Conservation (phyloP, 1,140 invertebrate genomes). For the Dreissena polymorpha region DNA sequence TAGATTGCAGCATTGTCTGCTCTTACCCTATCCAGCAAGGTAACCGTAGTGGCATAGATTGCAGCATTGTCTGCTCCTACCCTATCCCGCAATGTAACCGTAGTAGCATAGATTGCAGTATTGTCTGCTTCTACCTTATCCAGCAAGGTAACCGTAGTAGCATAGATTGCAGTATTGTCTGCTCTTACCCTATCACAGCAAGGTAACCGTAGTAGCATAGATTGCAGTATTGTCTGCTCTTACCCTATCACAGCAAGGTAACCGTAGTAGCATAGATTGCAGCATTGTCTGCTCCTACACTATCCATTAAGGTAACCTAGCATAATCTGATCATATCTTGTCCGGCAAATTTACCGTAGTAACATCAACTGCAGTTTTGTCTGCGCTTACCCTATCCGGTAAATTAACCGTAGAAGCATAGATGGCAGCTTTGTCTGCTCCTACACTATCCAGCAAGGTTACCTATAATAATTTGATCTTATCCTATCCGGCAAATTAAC, state of each 20-base stretch:
- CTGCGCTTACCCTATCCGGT: slow-evolving; percentile 20
- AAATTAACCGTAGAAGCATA: not conserved
- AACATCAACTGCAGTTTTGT: slow-evolving; percentile 1
- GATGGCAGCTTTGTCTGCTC: no score
- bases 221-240: slow-evolving; percentile 15
- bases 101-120: no score
- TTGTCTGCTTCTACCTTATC: no score
- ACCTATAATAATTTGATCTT: no score
- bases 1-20: slow-evolving; percentile 15
- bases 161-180: slow-evolving; percentile 11
- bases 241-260: slow-evolving; percentile 41
- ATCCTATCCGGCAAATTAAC: no score
- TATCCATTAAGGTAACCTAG: no score
- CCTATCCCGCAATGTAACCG: no score
- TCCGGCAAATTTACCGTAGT: no score
- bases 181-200: slow-evolving; percentile 21
- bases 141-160: not conserved
- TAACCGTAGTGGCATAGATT: not conserved
- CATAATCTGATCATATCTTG: not conserved
- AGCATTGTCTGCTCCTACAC: no score
- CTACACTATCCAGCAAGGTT: slow-evolving; percentile 38
- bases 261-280: no score
- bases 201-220: slow-evolving; percentile 6
- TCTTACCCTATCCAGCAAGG: slow-evolving; percentile 33
- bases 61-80: no score